Evolutionary conservation across 2,888 invertebrate species (phyloP).

Genomic region (Thera obeliscata): DNA sequence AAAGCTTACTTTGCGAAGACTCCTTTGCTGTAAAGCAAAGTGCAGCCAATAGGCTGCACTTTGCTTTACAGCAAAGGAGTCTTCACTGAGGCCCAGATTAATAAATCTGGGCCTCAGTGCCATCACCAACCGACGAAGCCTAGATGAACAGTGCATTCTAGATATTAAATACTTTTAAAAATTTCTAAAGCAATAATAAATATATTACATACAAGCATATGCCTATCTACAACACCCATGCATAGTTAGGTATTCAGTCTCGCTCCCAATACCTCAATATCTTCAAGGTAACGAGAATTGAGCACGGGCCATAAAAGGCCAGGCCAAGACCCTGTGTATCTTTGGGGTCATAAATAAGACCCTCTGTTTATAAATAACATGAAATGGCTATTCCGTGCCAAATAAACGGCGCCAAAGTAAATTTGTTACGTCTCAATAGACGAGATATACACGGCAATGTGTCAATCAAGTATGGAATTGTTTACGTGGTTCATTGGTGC

Average conservation of each 20-base stretch:
- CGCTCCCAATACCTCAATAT: constrained; percentile 2
- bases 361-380: constrained; percentile 47
- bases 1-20: too few species aligned
- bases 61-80: too few species aligned
- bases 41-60: too few species aligned
- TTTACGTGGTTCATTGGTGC: constrained; percentile 1
- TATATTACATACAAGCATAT: too few species aligned
- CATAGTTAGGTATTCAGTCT: not conserved
- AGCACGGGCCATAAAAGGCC: constrained; percentile 26
- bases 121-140: too few species aligned
- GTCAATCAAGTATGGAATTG: constrained; percentile 8
- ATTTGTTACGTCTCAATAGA: constrained; percentile 44
- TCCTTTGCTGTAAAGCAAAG: too few species aligned
- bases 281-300: constrained; percentile 18
- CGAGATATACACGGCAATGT: constrained; percentile 2
- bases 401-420: constrained; percentile 45
- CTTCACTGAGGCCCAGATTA: too few species aligned
- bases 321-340: constrained; percentile 27
- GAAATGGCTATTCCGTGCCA: constrained; percentile 44
- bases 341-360: constrained; percentile 43
- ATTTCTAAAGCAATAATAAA: too few species aligned
- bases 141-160: too few species aligned
- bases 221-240: too few species aligned
- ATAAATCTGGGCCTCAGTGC: too few species aligned
- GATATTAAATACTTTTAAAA: too few species aligned